A percentile compares a stretch with the other conserved stretches of the same genome.
phyloP scores from a whole-genome alignment of 2,888 invertebrate species.

The Herminia tarsipennalis region DNA sequence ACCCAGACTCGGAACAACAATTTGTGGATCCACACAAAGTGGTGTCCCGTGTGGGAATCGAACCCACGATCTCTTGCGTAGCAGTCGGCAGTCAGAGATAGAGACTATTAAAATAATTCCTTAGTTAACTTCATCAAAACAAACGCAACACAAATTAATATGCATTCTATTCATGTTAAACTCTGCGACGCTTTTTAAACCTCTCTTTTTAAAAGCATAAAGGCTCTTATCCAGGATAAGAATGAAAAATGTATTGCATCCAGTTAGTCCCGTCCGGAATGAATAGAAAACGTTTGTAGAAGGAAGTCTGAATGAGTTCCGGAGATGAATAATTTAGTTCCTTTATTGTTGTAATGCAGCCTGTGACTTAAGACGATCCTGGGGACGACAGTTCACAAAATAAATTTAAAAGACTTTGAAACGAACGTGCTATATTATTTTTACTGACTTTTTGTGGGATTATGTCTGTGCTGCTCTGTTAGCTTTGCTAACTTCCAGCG shows the following conservation, averaged over 20 bases:
- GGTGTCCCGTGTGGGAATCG: too few relatives aligned
- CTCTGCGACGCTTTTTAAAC: neutral
- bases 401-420: too few relatives aligned
- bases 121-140: neutral
- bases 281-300: constrained; percentile 1
- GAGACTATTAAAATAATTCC: too few relatives aligned
- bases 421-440: too few relatives aligned
- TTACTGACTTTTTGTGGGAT: too few relatives aligned
- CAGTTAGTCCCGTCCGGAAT: neutral
- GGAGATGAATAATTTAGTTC: constrained; percentile 3
- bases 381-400: too few relatives aligned
- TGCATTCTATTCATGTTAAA: neutral
- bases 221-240: constrained; percentile 1
- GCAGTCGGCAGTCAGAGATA: too few relatives aligned
- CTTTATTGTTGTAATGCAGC: neutral
- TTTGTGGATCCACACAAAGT: too few relatives aligned
- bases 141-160: neutral
- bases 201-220: constrained; percentile 6
- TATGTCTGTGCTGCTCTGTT: too few relatives aligned
- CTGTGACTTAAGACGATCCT: neutral
- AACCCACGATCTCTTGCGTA: too few relatives aligned
- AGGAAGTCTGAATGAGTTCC: constrained; percentile 1
- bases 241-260: constrained; percentile 17
- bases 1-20: too few relatives aligned
- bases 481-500: too few relatives aligned